Evolutionary conservation across 2,113 vertebrate species (phyloP).

Genomic region (Daphoenositta chrysoptera): DNA sequence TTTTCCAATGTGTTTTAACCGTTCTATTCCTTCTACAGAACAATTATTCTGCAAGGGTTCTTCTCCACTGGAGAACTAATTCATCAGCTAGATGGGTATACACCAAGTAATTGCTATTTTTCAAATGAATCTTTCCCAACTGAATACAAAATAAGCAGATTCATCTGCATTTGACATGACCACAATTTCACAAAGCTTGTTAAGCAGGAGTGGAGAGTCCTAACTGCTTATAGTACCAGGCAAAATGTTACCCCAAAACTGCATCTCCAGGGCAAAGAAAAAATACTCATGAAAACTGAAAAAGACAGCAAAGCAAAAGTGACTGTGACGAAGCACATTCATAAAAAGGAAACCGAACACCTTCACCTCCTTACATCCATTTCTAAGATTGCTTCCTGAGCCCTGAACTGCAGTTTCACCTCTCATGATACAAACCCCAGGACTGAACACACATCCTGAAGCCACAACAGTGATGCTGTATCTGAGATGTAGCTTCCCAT

Average conservation of each 20-base stretch:
- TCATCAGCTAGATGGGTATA: not conserved
- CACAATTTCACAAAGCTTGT: not conserved
- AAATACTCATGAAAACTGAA: not conserved
- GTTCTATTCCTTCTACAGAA: not conserved
- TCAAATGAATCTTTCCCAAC: not conserved
- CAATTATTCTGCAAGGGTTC: not conserved
- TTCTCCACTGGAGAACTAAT: not conserved
- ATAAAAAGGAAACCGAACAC: not conserved
- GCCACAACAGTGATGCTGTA: not conserved
- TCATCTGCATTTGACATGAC: not conserved
- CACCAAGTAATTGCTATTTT: not conserved
- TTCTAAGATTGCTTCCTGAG: rapidly evolving
- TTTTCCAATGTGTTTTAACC: not conserved
- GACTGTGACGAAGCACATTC: not conserved
- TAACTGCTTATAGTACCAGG: not conserved
- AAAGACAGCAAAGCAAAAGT: not conserved
- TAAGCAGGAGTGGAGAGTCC: not conserved
- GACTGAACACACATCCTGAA: not conserved
- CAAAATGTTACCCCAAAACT: not conserved
- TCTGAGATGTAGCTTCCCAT: not conserved
- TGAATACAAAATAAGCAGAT: not conserved
- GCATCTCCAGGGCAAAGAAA: not conserved
- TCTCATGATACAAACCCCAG: not conserved
- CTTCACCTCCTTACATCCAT: not conserved
- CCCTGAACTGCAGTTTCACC: not conserved